These are phyloP conservation scores for Xiphias gladius DNA, from an alignment of 2,113 vertebrate genomes.

Conservation along the genomic window DNA sequence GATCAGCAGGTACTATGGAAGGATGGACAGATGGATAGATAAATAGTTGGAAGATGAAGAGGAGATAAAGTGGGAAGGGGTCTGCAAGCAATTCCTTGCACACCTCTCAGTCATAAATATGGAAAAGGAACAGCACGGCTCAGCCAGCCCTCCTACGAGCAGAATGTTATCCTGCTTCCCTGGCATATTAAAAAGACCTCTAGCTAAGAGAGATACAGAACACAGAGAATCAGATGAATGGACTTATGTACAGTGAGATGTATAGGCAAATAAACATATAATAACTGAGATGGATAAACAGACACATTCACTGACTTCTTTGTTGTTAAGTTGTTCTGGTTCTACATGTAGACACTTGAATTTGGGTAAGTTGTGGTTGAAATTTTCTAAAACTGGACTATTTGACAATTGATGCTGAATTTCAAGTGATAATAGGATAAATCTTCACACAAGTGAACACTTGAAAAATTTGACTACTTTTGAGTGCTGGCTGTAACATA, in stretches of 20 bases:
- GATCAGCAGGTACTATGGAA: slow-evolving; percentile 53
- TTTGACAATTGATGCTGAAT: no score
- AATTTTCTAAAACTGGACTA: no score
- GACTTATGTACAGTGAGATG: slow-evolving; percentile 19
- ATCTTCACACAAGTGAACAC: background rate
- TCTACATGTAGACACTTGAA: background rate
- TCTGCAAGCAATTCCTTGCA: slow-evolving; percentile 70
- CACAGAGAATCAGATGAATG: slow-evolving; percentile 46
- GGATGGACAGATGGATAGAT: slow-evolving; percentile 67
- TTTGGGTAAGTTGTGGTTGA: background rate
- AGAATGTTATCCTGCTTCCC: slow-evolving; percentile 73
- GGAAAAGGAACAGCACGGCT: slow-evolving; percentile 74
- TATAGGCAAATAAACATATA: background rate
- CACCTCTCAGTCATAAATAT: slow-evolving; percentile 81
- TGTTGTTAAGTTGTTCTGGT: background rate
- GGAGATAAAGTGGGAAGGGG: slow-evolving; percentile 60
- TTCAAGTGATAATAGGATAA: no score
- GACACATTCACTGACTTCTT: background rate
- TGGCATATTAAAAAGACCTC: slow-evolving; percentile 57
- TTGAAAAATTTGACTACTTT: no score
- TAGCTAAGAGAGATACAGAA: slow-evolving; percentile 45
- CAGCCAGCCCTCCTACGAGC: slow-evolving; percentile 80
- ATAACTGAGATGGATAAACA: background rate
- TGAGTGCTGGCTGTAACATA: no score
- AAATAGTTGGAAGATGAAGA: slow-evolving; percentile 52